Base-by-base conservation (phyloP, 2,888 invertebrate species). In the Seira sanloemensis region DNA sequence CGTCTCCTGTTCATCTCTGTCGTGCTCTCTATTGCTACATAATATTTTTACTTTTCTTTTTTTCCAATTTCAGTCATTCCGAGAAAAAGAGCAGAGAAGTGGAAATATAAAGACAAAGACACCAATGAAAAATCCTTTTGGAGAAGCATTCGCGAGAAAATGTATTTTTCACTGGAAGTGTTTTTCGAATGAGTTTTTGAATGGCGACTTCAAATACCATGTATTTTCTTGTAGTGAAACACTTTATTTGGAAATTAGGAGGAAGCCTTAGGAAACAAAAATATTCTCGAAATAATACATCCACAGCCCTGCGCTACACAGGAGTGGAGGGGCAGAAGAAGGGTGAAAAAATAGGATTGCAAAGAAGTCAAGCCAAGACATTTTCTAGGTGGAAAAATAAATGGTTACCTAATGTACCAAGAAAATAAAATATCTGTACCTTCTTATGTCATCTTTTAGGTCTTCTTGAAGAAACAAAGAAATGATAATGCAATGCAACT, bases 401-500 rank as follows among this genome's bases (percentile, higher is more conserved):
- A 54, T 58, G 73, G 73, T 21, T 24, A 25, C 58, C 73, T 18
- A 58, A 71, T 68, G 68, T 24, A 68, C 24, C 67, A 23, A 4
- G 9, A 19, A 21, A n/a, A 21, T 23, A 67, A n/a, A 21, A 67
- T 67, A 23, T 37, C 12, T 37, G 7, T 37, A 9, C 37, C 12
- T 37, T 5, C 37, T 37, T 37, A 5, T 37, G 37, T 37, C 37
- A 37, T 37, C 37, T 37, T 37, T 37, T 37, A 37, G 37, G 37
- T 37, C 37, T 37, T 37, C 37, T 37, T 37, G 37, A 12, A 37
- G 37, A 67, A 23, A 21, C 12, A 71, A 58, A 78, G 24, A 78
- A 72, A 72, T 78, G 72, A 25, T 65, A 73, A 37, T 72, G 73
- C 65, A 72, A 72, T 78, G 72, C 66, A 37, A 50, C 66, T 62